Evolutionary conservation across 2,797 vertebrate species (phyloP).

Genomic region (Anableps anableps): DNA sequence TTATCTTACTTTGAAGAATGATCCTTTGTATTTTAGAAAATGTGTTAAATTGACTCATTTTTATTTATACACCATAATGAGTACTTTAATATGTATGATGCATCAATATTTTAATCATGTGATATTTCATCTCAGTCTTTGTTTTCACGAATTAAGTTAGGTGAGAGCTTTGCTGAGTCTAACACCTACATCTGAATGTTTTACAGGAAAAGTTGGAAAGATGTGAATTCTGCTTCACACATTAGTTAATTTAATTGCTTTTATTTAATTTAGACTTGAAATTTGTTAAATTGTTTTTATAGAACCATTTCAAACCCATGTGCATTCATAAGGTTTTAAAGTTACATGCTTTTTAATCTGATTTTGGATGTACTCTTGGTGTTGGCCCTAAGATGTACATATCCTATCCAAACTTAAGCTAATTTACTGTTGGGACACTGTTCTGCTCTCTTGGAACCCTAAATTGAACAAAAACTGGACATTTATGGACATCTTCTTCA

Average conservation of each 20-base stretch:
- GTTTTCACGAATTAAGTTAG: not conserved
- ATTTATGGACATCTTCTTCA: not conserved
- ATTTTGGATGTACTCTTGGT: not conserved
- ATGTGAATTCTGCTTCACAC: not conserved
- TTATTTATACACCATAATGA: not conserved
- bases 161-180: not conserved
- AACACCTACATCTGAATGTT: not conserved
- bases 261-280: not conserved
- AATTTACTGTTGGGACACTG: not conserved
- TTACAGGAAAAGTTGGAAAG: not conserved
- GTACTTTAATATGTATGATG: not conserved
- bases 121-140: not conserved
- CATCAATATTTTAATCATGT: not conserved
- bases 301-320: not conserved
- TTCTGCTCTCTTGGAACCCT: not conserved
- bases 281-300: not conserved
- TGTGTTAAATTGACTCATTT: not conserved
- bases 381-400: not conserved
- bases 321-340: not conserved
- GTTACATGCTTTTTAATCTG: not conserved
- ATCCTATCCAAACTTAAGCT: not conserved
- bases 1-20: not conserved
- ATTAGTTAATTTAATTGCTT: not conserved
- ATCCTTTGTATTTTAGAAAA: not conserved
- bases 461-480: not conserved